These are phyloP conservation scores for Parapsyche elsis DNA, from an alignment of 1,140 invertebrate genomes.

Conservation along the genomic window DNA sequence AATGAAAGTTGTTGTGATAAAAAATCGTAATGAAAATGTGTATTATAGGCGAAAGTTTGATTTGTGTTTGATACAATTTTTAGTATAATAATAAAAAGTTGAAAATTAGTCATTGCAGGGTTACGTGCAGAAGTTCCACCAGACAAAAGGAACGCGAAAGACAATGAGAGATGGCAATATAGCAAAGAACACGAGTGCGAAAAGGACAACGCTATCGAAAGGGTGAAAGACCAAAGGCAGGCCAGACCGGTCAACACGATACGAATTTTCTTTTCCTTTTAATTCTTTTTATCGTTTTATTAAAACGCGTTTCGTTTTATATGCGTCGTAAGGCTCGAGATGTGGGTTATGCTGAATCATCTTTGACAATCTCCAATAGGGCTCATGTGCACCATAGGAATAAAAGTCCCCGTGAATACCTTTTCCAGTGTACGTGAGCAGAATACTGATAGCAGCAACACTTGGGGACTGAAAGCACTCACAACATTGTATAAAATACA, in stretches of 20 bases:
- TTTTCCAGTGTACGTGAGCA: too few relatives aligned
- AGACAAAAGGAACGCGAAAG: not conserved
- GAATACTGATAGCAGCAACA: too few relatives aligned
- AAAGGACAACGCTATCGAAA: not conserved
- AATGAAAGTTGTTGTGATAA: too few relatives aligned
- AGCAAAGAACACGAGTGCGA: not conserved
- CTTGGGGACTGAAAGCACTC: too few relatives aligned
- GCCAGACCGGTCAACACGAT: not conserved
- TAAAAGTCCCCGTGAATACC: too few relatives aligned
- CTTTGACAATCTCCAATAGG: not conserved
- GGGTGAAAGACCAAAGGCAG: slow-evolving; percentile 22
- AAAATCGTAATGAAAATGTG: too few relatives aligned
- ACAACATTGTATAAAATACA: too few relatives aligned
- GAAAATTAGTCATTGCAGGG: not conserved
- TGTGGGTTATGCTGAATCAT: slow-evolving; percentile 19
- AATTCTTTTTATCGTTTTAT: not conserved
- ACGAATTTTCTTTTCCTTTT: not conserved
- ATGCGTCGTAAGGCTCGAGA: not conserved
- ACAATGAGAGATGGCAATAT: not conserved
- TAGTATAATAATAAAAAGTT: too few relatives aligned
- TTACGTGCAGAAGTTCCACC: not conserved
- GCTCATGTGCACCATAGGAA: not conserved
- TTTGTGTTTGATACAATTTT: too few relatives aligned
- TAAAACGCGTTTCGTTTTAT: not conserved
- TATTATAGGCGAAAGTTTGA: too few relatives aligned